These are phyloP conservation scores for Dolichoris vasculosae DNA, from an alignment of 1,140 invertebrate genomes.

Conservation along the genomic window DNA sequence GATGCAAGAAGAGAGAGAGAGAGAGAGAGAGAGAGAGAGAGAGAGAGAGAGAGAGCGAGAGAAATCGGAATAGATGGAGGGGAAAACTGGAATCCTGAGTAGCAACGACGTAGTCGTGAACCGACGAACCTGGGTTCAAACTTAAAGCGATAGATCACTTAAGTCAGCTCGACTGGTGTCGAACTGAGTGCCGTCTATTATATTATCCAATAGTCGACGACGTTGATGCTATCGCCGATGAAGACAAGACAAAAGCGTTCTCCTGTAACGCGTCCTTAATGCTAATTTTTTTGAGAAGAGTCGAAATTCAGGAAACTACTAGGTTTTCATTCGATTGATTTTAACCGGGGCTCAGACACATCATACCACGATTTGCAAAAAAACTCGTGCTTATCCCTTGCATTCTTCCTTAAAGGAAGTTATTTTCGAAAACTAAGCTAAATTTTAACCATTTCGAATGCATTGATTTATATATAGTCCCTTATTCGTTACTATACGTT, in stretches of 20 bases:
- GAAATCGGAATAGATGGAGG: slow-evolving; percentile 56
- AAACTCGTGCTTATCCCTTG: neutral
- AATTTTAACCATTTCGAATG: neutral
- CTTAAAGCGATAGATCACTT: slow-evolving; percentile 74
- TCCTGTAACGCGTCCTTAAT: neutral
- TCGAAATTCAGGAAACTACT: neutral
- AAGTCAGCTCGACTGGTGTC: slow-evolving; percentile 42
- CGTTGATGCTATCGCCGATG: neutral
- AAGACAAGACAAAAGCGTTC: neutral
- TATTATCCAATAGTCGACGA: neutral
- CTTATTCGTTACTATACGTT: neutral
- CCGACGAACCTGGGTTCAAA: slow-evolving; percentile 69
- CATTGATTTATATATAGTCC: neutral
- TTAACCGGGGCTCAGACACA: neutral
- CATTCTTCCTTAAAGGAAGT: neutral
- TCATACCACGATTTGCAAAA: too few relatives aligned
- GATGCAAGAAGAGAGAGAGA: slow-evolving; percentile 53
- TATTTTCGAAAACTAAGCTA: neutral
- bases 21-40: slow-evolving; percentile 44
- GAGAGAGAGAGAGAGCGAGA: slow-evolving; percentile 48
- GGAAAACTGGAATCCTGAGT: slow-evolving; percentile 74
- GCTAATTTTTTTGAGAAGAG: neutral
- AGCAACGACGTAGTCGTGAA: slow-evolving; percentile 73
- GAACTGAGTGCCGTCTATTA: neutral
- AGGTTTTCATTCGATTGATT: neutral